Conservation (phyloP, 2,888 invertebrate species). For the Hetaerina titia region DNA sequence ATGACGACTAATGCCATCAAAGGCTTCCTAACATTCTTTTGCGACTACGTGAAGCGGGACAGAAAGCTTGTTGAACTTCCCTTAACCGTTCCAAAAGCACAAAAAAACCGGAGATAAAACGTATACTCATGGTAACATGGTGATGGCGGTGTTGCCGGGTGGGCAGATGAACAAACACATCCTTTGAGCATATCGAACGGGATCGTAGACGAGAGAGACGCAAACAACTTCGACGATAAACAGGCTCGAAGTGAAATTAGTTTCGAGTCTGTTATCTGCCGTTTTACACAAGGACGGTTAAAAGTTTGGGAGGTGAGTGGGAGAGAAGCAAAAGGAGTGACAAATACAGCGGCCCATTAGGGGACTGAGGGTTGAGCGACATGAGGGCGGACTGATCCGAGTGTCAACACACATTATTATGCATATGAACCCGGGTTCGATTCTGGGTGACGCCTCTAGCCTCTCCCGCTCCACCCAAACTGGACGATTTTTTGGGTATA, state of each 20-base stretch:
- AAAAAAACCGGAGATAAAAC: not conserved
- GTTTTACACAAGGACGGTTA: too few species aligned
- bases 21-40: not conserved
- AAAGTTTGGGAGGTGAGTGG: too few species aligned
- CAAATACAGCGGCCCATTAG: too few species aligned
- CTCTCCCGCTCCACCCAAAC: too few species aligned
- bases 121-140: not conserved
- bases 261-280: not conserved
- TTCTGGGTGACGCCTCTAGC: too few species aligned
- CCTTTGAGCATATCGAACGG: not conserved
- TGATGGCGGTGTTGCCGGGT: not conserved
- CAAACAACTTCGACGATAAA: conserved; percentile 3
- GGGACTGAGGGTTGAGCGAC: too few species aligned
- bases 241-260: not conserved
- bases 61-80: not conserved
- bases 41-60: not conserved
- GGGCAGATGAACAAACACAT: conserved; percentile 14
- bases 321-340: too few species aligned
- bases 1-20: not conserved
- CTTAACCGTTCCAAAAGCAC: not conserved
- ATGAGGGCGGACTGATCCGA: too few species aligned
- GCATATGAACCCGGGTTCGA: too few species aligned
- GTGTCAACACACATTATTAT: too few species aligned
- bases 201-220: not conserved
- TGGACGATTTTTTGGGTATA: too few species aligned